These are phyloP conservation scores for Anthopleura sola DNA, from an alignment of 64 coral and sea anemone species.

Conservation along the genomic window DNA sequence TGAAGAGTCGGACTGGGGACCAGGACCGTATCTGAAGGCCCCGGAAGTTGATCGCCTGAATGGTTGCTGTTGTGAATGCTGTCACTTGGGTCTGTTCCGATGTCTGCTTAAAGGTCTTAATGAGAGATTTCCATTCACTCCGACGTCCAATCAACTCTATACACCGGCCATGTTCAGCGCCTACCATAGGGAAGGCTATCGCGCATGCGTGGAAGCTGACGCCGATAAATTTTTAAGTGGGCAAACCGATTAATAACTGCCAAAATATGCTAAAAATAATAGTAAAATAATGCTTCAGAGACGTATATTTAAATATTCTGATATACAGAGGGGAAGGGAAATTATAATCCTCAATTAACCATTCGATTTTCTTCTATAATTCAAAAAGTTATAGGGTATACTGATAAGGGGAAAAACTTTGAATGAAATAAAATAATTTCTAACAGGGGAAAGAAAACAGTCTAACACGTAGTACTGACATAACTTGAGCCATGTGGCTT, in stretches of 20 bases:
- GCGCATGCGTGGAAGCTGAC: conserved; percentile 69
- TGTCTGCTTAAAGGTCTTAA: conserved; percentile 21
- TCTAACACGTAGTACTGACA: too few relatives aligned
- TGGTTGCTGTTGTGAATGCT: conserved; percentile 67
- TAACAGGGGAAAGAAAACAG: too few relatives aligned
- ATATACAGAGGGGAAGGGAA: too few relatives aligned
- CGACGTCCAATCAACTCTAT: conserved; percentile 66
- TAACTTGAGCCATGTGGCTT: too few relatives aligned
- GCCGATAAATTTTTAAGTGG: conserved; percentile 61
- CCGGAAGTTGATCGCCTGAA: conserved; percentile 52
- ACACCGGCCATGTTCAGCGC: conserved; percentile 72
- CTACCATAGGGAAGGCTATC: conserved; percentile 73
- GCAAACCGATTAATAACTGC: not conserved
- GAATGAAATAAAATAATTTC: too few relatives aligned
- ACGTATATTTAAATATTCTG: too few relatives aligned
- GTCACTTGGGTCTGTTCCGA: conserved; percentile 39
- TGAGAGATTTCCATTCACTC: conserved; percentile 51
- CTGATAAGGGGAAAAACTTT: too few relatives aligned
- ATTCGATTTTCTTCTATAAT: too few relatives aligned
- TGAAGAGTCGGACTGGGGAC: conserved; percentile 37
- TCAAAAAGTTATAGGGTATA: too few relatives aligned
- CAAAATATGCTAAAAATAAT: too few relatives aligned
- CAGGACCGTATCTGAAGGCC: conserved; percentile 43
- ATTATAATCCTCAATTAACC: too few relatives aligned
- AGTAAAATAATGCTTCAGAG: too few relatives aligned